Conservation (phyloP, 2,113 vertebrate genomes). For the Synodontis membranacea region DNA sequence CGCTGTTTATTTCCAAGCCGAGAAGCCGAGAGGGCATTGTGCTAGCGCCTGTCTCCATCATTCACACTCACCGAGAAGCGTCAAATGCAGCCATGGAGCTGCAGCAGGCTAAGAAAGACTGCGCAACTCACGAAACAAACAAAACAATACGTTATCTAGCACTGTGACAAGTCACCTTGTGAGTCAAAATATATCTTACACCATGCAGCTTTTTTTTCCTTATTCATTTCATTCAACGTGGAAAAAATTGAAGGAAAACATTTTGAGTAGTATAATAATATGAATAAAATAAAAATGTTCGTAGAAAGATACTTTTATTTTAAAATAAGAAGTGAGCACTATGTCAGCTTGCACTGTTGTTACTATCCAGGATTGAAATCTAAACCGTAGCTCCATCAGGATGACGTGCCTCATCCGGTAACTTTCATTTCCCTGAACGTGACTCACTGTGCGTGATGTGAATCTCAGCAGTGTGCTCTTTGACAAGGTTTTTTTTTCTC, state of each 20-base stretch:
- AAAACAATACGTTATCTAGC: background rate
- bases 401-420: background rate
- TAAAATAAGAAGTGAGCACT: background rate
- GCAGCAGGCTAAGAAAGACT: background rate
- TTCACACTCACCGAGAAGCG: slow-evolving; percentile 16
- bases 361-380: background rate
- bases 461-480: slow-evolving; percentile 9
- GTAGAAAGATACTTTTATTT: background rate
- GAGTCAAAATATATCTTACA: background rate
- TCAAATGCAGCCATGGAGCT: background rate
- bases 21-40: slow-evolving; percentile 2
- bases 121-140: background rate
- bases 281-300: background rate
- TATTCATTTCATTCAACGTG: background rate
- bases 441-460: slow-evolving; percentile 19
- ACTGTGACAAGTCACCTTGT: background rate
- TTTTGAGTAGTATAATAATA: background rate
- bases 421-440: slow-evolving; percentile 13
- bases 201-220: background rate
- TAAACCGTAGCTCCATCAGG: background rate
- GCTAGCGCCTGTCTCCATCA: slow-evolving; percentile 52
- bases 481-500: slow-evolving; percentile 24
- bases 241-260: no score
- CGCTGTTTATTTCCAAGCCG: slow-evolving; percentile 46
- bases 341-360: background rate